Evolutionary conservation across 1,140 invertebrate species (phyloP).

Genomic region (Theocolax elegans): DNA sequence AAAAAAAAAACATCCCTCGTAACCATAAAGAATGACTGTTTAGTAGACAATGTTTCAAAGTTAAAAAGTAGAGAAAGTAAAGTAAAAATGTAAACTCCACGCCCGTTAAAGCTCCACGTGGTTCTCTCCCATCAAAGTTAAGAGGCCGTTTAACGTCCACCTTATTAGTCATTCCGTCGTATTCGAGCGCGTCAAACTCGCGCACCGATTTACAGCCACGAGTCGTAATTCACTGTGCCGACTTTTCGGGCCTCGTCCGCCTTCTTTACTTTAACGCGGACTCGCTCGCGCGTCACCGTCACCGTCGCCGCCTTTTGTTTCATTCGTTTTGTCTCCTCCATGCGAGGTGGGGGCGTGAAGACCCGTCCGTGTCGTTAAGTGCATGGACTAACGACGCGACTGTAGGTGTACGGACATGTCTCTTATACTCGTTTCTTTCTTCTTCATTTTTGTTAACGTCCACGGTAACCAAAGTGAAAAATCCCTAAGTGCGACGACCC

Average conservation of each 20-base stretch:
- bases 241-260: background rate
- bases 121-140: background rate
- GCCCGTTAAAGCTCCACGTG: background rate
- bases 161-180: slow-evolving; percentile 13
- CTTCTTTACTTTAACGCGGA: too few species aligned
- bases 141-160: slow-evolving; percentile 6
- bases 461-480: slow-evolving; percentile 7
- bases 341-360: slow-evolving; percentile 7
- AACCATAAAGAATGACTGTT: background rate
- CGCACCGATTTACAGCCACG: slow-evolving; percentile 4
- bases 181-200: background rate
- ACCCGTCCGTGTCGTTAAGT: slow-evolving; percentile 20
- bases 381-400: slow-evolving; percentile 19
- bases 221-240: slow-evolving; percentile 6
- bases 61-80: background rate
- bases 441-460: background rate
- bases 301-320: background rate
- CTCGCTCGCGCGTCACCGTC: background rate
- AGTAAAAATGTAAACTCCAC: background rate
- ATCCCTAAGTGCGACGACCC: slow-evolving; percentile 23
- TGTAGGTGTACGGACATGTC: slow-evolving; percentile 19
- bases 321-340: slow-evolving; percentile 9
- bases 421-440: slow-evolving; percentile 1
- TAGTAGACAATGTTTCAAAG: background rate
- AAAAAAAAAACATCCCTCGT: background rate